phyloP scores from a whole-genome alignment of 2,113 vertebrate genomes.

The Psilopsiagon aurifrons region DNA sequence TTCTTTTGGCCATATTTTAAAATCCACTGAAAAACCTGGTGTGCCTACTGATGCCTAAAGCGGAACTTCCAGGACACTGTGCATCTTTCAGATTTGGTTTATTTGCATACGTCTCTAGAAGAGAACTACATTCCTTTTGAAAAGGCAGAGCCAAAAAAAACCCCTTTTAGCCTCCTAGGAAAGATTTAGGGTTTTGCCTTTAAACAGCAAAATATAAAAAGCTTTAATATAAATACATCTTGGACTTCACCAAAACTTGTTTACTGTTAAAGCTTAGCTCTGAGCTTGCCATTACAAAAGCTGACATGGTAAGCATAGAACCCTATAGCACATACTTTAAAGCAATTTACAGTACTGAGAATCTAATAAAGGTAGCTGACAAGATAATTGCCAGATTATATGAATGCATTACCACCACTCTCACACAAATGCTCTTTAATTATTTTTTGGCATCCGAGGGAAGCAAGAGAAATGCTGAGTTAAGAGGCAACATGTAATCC shows the following conservation, averaged over 20 bases:
- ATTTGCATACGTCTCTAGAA: background rate
- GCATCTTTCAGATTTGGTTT: background rate
- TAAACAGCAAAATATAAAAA: background rate
- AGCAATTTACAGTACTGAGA: constrained; percentile 28
- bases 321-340: background rate
- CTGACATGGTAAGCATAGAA: background rate
- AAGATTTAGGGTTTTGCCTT: background rate
- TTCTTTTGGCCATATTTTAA: background rate
- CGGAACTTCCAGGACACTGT: background rate
- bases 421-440: constrained; percentile 49
- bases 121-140: background rate
- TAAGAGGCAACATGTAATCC: constrained; percentile 38
- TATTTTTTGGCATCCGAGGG: constrained; percentile 67
- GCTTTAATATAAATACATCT: background rate
- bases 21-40: background rate
- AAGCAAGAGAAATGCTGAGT: constrained; percentile 37
- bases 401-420: constrained; percentile 9
- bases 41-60: background rate
- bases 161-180: background rate
- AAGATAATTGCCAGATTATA: constrained; percentile 68
- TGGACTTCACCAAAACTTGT: background rate
- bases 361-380: constrained; percentile 63
- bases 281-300: background rate
- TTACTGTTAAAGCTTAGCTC: background rate
- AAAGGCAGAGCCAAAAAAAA: background rate